These are phyloP conservation scores for Drosophila recens DNA, from an alignment of 2,888 invertebrate genomes.

Conservation along the genomic window DNA sequence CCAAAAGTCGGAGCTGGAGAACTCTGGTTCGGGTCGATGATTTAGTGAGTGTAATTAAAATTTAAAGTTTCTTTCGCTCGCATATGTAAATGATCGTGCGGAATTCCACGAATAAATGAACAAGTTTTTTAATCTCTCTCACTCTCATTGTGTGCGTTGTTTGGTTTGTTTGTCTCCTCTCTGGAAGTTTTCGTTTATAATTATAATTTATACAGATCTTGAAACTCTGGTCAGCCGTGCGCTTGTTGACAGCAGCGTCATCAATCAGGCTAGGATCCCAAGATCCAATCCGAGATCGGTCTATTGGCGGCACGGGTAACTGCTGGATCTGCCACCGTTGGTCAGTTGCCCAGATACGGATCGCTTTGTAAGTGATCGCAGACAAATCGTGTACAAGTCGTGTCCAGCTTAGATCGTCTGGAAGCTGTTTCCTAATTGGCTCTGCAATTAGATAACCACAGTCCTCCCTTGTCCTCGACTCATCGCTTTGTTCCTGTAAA, in stretches of 20 bases:
- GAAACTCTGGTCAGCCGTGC: slow-evolving; percentile 44
- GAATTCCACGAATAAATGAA: slow-evolving; percentile 78
- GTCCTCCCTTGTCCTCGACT: slow-evolving; percentile 21
- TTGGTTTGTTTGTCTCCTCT: slow-evolving; percentile 11
- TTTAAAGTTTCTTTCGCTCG: slow-evolving; percentile 77
- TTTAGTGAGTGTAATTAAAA: slow-evolving; percentile 84
- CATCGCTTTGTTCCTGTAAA: slow-evolving; percentile 63
- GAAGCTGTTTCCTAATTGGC: slow-evolving; percentile 56
- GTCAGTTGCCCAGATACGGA: slow-evolving; percentile 26
- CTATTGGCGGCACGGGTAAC: slow-evolving; percentile 39
- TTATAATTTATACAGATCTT: slow-evolving; percentile 79
- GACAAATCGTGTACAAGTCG: slow-evolving; percentile 63
- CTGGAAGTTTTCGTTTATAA: slow-evolving; percentile 61
- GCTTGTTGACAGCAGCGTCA: slow-evolving; percentile 70
- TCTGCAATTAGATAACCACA: slow-evolving; percentile 46
- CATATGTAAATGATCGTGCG: slow-evolving; percentile 77
- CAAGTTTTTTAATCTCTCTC: slow-evolving; percentile 61
- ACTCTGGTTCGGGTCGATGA: slow-evolving; percentile 68
- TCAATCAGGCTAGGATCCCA: slow-evolving; percentile 62
- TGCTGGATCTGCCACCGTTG: slow-evolving; percentile 57
- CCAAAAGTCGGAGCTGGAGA: slow-evolving; percentile 48
- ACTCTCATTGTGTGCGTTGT: slow-evolving; percentile 10
- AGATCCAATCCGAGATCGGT: slow-evolving; percentile 22
- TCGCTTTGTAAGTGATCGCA: slow-evolving; percentile 63
- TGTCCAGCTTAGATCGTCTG: slow-evolving; percentile 33